phyloP scores from a whole-genome alignment of 2,797 vertebrate genomes.

The Ctenosaura bakeri region DNA sequence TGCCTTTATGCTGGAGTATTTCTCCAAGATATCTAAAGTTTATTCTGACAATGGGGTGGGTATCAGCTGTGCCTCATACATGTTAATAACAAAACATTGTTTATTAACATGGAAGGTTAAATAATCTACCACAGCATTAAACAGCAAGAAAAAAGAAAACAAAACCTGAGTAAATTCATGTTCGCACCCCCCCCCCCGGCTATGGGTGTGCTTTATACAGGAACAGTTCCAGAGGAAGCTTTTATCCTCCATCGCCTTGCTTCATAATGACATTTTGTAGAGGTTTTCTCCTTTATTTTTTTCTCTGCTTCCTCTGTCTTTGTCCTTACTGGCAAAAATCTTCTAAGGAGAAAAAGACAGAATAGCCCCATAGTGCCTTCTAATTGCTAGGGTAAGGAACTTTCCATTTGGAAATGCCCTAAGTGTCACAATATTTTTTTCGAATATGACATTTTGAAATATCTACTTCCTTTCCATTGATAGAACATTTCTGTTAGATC shows the following conservation, averaged over 20 bases:
- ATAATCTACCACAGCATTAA: background rate
- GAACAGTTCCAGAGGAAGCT: background rate
- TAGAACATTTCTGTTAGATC: background rate
- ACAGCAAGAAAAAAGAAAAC: background rate
- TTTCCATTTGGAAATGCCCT: background rate
- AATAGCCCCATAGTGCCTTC: background rate
- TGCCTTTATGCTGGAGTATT: background rate
- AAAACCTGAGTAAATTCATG: no score
- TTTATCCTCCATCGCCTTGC: background rate
- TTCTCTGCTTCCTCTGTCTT: background rate
- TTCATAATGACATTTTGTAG: background rate
- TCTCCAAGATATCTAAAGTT: background rate
- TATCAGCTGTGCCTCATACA: background rate
- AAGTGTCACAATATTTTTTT: background rate
- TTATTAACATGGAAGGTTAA: background rate
- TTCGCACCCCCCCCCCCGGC: background rate
- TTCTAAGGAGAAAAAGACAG: background rate
- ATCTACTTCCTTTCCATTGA: background rate
- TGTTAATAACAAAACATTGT: background rate
- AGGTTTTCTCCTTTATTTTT: background rate
- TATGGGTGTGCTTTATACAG: background rate
- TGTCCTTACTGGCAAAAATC: background rate
- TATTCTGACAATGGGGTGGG: background rate
- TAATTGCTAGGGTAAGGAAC: background rate
- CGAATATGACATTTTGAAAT: background rate